Evolutionary conservation across 1,140 invertebrate species (phyloP), one percentile per base, ranked within the genome.

Genomic region (Probaryconus sp.): DNA sequence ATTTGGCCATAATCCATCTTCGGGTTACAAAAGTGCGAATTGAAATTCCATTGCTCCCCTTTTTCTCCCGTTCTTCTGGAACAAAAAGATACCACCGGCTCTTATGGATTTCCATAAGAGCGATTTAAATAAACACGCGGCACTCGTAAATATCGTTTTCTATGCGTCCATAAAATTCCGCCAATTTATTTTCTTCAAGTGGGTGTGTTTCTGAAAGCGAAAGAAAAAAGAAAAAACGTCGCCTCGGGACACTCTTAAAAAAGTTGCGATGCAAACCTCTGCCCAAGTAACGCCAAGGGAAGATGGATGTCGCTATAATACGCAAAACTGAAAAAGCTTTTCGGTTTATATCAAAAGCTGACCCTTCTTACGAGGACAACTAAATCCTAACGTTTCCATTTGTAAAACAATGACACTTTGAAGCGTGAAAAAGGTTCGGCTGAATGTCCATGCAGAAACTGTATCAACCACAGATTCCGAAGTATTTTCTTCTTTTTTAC

Each of bases 351-450:
- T 68, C 43, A 72, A 64, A 78, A 72, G 77, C 76, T 84, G 83
- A 86, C 84, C 84, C 71, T 79, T 82, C 78, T 67, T 63, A 74
- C 78, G 79, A 81, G n/a, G n/a, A n/a, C n/a, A n/a, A n/a, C n/a
- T n/a, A n/a, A n/a, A n/a, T n/a, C n/a, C n/a, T n/a, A n/a, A n/a
- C 84, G 78, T 83, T 86, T 81, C 79, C 68, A 83, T 79, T 81
- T 58, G 79, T 79, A 86, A 86, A 86, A 81, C n/a, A n/a, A n/a
- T n/a, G n/a, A n/a, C n/a, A n/a, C n/a, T n/a, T n/a, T n/a, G n/a
- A n/a, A n/a, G 26, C 26, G 33, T 13, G 18, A 65, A 64, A 43
- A 37, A 37, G 30, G 45, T 43, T 20, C 42, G 42, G 47, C 33
- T 67, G 43, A n/a, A n/a, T n/a, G n/a, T n/a, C n/a, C n/a, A n/a